Conservation (phyloP, 64 coral and sea anemone genomes). For the Platygyra sinensis region DNA sequence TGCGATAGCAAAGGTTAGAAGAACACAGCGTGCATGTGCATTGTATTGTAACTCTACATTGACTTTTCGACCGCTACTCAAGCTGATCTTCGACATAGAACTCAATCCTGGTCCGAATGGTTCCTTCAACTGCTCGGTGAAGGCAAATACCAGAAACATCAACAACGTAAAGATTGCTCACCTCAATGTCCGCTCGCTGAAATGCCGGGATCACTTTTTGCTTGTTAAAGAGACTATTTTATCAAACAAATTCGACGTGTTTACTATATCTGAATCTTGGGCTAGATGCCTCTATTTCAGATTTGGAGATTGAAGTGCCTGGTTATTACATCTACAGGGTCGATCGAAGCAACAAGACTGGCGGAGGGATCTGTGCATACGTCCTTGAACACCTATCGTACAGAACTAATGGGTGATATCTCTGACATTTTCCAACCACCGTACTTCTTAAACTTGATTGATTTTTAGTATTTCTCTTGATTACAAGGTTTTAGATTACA, state of each 20-base stretch:
- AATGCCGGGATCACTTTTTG: too few relatives aligned
- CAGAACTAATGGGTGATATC: too few relatives aligned
- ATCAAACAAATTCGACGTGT: conserved; percentile 24
- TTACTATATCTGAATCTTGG: conserved; percentile 47
- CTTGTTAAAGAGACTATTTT: conserved; percentile 18
- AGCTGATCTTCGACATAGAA: conserved; percentile 22
- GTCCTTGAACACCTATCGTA: not conserved
- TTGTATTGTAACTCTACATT: conserved; percentile 7
- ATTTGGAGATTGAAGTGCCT: conserved; percentile 31
- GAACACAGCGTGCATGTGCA: conserved; percentile 6
- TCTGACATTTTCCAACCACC: too few relatives aligned
- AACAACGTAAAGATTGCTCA: conserved; percentile 15
- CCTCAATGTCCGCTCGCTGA: too few relatives aligned
- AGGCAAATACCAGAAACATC: conserved; percentile 4
- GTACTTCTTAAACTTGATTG: too few relatives aligned
- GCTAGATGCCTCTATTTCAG: conserved; percentile 4
- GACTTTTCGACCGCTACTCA: not conserved
- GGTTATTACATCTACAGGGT: conserved; percentile 11
- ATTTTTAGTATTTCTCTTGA: too few relatives aligned
- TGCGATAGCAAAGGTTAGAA: not conserved
- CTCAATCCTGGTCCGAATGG: conserved; percentile 18
- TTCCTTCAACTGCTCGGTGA: not conserved
- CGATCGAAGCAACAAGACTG: conserved; percentile 19
- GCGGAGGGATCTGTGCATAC: conserved; percentile 22
- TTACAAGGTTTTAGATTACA: too few relatives aligned